These are phyloP conservation scores for Chelonoidis abingdonii DNA, from an alignment of 2,113 vertebrate species.

Conservation along the genomic window DNA sequence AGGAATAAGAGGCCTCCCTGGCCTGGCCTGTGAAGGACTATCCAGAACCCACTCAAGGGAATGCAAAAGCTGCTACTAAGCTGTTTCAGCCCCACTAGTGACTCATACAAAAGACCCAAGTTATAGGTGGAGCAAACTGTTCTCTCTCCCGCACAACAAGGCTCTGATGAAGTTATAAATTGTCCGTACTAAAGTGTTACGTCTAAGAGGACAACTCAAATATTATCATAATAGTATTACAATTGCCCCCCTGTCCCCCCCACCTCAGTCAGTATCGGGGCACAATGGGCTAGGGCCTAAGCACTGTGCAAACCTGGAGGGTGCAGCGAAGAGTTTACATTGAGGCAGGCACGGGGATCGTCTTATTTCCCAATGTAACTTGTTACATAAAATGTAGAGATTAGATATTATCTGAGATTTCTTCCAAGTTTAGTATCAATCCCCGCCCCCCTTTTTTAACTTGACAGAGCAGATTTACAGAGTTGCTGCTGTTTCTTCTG, in stretches of 20 bases:
- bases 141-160: too few species aligned
- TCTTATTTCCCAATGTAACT: neutral
- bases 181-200: too few species aligned
- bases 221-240: neutral
- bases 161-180: too few species aligned
- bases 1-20: neutral
- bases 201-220: too few species aligned
- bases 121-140: too few species aligned
- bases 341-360: neutral
- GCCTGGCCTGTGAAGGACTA: neutral
- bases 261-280: neutral
- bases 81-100: too few species aligned
- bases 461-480: neutral
- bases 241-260: fast-evolving
- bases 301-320: neutral
- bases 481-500: neutral
- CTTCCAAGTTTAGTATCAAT: neutral
- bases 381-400: neutral
- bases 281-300: too few species aligned
- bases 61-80: too few species aligned
- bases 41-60: neutral
- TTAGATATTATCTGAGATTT: neutral
- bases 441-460: neutral
- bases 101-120: too few species aligned
- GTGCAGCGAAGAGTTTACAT: neutral